Conservation (phyloP, 2,113 vertebrate genomes). For the Myiozetetes cayanensis region DNA sequence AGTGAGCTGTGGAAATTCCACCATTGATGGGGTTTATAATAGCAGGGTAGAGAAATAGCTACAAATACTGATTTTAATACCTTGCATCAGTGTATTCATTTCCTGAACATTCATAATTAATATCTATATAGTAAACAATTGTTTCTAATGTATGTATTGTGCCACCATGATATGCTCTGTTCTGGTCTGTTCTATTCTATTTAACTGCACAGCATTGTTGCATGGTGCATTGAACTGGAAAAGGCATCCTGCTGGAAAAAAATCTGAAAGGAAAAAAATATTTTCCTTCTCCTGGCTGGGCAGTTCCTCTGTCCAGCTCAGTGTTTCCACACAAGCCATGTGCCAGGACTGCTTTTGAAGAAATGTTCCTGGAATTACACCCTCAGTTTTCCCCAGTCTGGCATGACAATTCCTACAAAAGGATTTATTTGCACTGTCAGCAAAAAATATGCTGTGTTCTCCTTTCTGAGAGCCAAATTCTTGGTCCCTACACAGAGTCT, state of each 20-base stretch:
- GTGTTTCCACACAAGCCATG: not conserved
- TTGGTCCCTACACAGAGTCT: not conserved
- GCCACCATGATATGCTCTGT: not conserved
- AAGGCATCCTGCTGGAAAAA: not conserved
- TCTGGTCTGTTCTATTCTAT: not conserved
- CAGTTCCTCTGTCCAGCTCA: not conserved
- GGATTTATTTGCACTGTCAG: not conserved
- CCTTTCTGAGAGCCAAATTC: not conserved
- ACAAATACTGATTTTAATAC: not conserved
- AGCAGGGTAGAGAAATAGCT: not conserved
- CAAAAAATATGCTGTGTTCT: not conserved
- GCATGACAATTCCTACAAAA: not conserved
- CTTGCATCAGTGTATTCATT: not conserved
- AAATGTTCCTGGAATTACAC: not conserved
- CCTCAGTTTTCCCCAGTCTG: not conserved
- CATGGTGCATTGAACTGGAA: not conserved
- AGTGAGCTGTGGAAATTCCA: not conserved
- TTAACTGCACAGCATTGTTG: not conserved
- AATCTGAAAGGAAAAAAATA: not conserved
- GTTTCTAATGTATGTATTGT: not conserved
- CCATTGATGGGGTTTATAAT: not conserved
- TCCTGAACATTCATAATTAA: not conserved
- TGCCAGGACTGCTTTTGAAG: not conserved
- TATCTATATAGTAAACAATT: not conserved
- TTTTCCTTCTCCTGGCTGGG: not conserved